Base-by-base conservation (phyloP, 1,140 invertebrate genomes). In the Uloborus diversus region DNA sequence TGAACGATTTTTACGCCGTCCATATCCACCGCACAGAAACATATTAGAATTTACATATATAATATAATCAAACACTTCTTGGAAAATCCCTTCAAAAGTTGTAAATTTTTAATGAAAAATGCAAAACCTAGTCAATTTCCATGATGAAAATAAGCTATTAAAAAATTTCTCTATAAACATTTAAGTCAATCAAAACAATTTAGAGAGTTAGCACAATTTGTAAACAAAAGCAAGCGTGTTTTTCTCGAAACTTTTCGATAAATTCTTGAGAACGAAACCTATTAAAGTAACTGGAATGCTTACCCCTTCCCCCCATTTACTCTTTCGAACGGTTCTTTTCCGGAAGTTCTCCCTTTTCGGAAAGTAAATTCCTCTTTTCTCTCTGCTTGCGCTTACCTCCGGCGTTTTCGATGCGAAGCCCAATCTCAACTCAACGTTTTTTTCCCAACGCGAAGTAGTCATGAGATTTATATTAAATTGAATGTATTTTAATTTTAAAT, bases 401-500 rank as follows among this genome's bases (percentile, higher is more conserved):
- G 66, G 49, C 66, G 33, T 49, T 56, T 56, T 69, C n/a, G 28
- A 69, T 56, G 35, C 53, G 51, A 59, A 23, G 53, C 51, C 57
- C 71, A 75, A 75, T 75, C 71, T 75, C 71, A 51, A n/a, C 13
- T 30, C 28, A 27, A 56, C 28, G 4, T 56, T 5, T n/a, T 56
- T 20, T n/a, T 35, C 23, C 17, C 37, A 27, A 23, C 17, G 28
- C 59, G 61, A 75, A 75, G 64, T 75, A 75, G 71, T 75, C 71
- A 64, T 64, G 71, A 75, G 71, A 75, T 75, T 75, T 75, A 75
- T 75, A 75, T 75, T 75, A 75, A 75, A 75, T 75, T 75, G 71
- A 75, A 75, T 62, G 71, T 75, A 75, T 75, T 75, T 75, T 75
- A 75, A 75, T 75, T 75, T 75, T 75, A 75, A 75, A 75, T 75